phyloP scores from a whole-genome alignment of 2,113 vertebrate species.

The Eidolon helvum region DNA sequence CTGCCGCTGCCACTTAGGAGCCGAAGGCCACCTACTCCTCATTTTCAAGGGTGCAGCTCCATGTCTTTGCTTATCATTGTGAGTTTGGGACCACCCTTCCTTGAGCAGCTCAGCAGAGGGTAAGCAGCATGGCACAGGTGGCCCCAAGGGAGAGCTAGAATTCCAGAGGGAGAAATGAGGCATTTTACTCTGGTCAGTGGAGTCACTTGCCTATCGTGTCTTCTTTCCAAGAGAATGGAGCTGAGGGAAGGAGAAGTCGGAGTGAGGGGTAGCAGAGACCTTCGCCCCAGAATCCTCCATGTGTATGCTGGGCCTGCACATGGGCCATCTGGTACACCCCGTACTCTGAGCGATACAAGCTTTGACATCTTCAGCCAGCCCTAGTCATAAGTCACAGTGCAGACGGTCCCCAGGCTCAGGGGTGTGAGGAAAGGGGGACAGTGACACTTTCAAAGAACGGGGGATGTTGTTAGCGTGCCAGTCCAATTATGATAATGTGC shows the following conservation, averaged over 20 bases:
- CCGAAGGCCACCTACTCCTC: neutral
- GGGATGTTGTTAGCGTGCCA: constrained; percentile 52
- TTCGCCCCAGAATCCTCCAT: neutral
- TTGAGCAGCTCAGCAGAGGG: neutral
- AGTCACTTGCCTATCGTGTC: neutral
- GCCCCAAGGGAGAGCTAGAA: neutral
- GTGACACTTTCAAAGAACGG: constrained; percentile 68
- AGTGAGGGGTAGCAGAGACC: neutral
- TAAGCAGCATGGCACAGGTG: too few relatives aligned
- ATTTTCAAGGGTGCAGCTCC: neutral
- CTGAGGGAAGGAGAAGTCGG: neutral
- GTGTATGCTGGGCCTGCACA: neutral
- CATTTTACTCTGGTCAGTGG: neutral
- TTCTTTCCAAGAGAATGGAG: neutral
- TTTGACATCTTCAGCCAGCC: constrained; percentile 50
- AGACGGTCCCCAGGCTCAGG: neutral
- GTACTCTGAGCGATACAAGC: neutral
- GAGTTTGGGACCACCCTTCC: neutral
- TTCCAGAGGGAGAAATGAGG: neutral
- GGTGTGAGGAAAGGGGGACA: constrained; percentile 21
- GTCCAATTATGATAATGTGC: constrained; percentile 68
- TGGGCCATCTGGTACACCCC: neutral
- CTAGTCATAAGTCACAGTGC: neutral
- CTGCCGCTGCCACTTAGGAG: neutral
- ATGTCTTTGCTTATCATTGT: neutral